Base-by-base conservation (phyloP, 2,888 invertebrate genomes). In the Thyatira batis region DNA sequence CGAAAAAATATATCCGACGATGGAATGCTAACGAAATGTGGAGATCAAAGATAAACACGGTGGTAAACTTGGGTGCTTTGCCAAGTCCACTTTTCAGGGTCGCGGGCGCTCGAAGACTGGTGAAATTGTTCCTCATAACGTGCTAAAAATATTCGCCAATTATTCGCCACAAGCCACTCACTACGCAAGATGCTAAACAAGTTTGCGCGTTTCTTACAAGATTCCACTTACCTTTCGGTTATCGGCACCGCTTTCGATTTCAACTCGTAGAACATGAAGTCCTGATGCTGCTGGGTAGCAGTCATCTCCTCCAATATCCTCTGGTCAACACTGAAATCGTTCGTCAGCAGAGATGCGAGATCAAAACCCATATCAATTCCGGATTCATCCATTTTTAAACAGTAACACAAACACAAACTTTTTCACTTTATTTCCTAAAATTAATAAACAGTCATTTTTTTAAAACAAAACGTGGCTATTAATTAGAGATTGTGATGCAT, bases 311-410 rank as follows among this genome's bases (percentile, higher is more conserved):
- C 92, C 68, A 93, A 86, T 63, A 89, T 89, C 81, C 85, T 92
- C 73, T 89, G 89, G 71, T 93, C 92, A 67, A 85, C 82, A 72
- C 85, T 92, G 69, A 88, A 90, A 80, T 93, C 93, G 73, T 93
- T 93, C 63, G 91, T 87, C 63, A 93, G 87, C 66, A 93, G 88
- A 62, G 93, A 92, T 58, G 93, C 93, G 73, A 94, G 91, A 88
- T 94, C 94, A 75, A 93, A 94, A 60, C 92, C 94, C 92, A 94
- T 93, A 74, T 94, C 94, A 69, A 94, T 93, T 65, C 94, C 94
- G 70, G 94, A 94, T 82, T 94, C 94, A 84, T 94, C 93, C 94
- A 94, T 94, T 79, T 81, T 88, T 68, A 57, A 76, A 75, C 72
- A 73, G 67, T 73, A 77, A 73, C 87, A 85, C 85, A 77, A 80